Conservation (phyloP, 2,888 invertebrate genomes). For the Agrilus cyanescens region DNA sequence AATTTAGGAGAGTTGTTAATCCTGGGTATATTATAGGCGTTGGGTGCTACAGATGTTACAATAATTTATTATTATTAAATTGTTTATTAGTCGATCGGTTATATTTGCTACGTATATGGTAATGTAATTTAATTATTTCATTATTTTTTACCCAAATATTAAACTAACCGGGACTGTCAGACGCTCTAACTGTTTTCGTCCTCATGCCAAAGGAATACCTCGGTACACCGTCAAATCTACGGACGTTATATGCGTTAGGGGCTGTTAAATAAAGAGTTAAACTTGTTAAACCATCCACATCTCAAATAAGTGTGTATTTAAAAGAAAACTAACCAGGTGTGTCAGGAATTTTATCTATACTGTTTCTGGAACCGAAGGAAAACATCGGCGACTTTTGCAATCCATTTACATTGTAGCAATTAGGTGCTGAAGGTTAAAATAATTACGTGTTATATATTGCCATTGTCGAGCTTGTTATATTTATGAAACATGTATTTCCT, state of each 20-base stretch:
- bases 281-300: neutral
- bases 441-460: too few relatives aligned
- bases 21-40: constrained; percentile 64
- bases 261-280: constrained; percentile 18
- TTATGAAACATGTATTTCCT: too few relatives aligned
- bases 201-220: constrained; percentile 46
- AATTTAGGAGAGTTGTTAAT: constrained; percentile 49
- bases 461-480: neutral
- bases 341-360: constrained; percentile 45
- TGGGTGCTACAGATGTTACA: constrained; percentile 54
- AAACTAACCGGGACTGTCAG: constrained; percentile 26
- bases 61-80: constrained; percentile 9
- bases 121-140: neutral
- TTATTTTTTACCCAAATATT: constrained; percentile 4
- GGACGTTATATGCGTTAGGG: constrained; percentile 29
- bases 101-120: too few relatives aligned
- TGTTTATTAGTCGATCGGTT: too few relatives aligned
- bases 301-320: neutral
- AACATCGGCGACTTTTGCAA: constrained; percentile 53
- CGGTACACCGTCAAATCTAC: constrained; percentile 10
- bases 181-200: constrained; percentile 35
- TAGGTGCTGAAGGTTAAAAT: constrained; percentile 55
- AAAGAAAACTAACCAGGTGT: constrained; percentile 43
- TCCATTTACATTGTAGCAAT: constrained; percentile 65
- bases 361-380: constrained; percentile 56